Evolutionary conservation across 2,797 vertebrate genomes (phyloP).

Genomic region (Falco columbarius): DNA sequence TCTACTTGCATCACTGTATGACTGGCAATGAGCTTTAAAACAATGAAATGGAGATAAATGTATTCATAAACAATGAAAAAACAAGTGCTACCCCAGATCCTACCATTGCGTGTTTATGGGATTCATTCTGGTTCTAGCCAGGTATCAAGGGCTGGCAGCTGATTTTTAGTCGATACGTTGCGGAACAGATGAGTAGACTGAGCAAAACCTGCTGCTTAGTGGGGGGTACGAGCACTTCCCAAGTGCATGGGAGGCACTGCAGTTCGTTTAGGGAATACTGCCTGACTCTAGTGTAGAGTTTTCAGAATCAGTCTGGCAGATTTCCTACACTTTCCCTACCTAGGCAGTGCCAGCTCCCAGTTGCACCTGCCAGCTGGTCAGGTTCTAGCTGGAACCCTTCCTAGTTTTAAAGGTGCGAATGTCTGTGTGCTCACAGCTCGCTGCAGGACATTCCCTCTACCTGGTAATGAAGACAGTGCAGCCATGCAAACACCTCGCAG

Average conservation of each 20-base stretch:
- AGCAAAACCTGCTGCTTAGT: background rate
- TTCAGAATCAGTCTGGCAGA: background rate
- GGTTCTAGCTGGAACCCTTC: background rate
- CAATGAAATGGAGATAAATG: background rate
- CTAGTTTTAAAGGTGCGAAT: background rate
- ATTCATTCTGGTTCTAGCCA: background rate
- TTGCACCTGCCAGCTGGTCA: background rate
- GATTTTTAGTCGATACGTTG: background rate
- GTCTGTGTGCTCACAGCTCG: background rate
- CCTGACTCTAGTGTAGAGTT: fast-evolving
- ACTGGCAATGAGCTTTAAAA: constrained; percentile 46
- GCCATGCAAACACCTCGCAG: fast-evolving
- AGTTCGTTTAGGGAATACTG: background rate
- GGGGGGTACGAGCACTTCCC: background rate
- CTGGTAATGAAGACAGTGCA: background rate
- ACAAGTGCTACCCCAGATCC: background rate
- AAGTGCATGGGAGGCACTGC: no score
- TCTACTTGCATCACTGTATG: constrained; percentile 58
- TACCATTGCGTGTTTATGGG: background rate
- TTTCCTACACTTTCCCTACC: background rate
- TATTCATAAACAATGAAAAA: background rate
- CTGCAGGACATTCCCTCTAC: background rate
- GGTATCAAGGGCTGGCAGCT: background rate
- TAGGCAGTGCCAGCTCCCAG: background rate
- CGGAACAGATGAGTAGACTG: background rate